These are phyloP conservation scores for Microchirus variegatus DNA, from an alignment of 2,797 vertebrate genomes.

Conservation along the genomic window DNA sequence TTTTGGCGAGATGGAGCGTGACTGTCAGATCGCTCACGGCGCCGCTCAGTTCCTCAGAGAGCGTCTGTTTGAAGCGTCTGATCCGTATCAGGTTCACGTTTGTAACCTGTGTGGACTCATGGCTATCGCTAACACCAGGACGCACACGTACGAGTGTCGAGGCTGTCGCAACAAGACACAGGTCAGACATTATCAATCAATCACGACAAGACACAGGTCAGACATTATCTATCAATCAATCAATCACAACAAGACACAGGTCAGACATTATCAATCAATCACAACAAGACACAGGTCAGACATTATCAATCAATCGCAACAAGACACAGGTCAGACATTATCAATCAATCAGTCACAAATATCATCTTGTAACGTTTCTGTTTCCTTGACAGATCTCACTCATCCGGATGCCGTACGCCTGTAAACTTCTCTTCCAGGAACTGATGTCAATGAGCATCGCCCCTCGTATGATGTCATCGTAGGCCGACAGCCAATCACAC, in stretches of 20 bases:
- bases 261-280: no score
- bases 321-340: conserved; percentile 97
- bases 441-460: conserved; percentile 99
- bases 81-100: conserved; percentile 97
- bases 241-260: conserved; percentile 98
- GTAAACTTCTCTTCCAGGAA: conserved; percentile 98
- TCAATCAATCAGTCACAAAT: no score
- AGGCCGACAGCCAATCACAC: conserved; percentile 6
- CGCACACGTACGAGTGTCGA: conserved; percentile 95
- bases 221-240: no score
- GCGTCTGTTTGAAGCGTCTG: conserved; percentile 95
- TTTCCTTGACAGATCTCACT: conserved; percentile 87
- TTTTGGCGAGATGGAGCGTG: conserved; percentile 98
- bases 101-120: conserved; percentile 98
- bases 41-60: conserved; percentile 96
- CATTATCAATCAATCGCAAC: no score
- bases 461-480: conserved; percentile 94
- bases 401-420: conserved; percentile 96
- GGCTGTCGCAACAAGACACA: conserved; percentile 98
- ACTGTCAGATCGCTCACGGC: conserved; percentile 99
- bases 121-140: conserved; percentile 97
- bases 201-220: conserved; percentile 96
- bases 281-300: conserved; percentile 97
- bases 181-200: no score
- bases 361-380: not conserved